Evolutionary conservation across 2,888 invertebrate species (phyloP), one percentile per base, ranked within the genome.

Genomic region (Machimus atricapillus): DNA sequence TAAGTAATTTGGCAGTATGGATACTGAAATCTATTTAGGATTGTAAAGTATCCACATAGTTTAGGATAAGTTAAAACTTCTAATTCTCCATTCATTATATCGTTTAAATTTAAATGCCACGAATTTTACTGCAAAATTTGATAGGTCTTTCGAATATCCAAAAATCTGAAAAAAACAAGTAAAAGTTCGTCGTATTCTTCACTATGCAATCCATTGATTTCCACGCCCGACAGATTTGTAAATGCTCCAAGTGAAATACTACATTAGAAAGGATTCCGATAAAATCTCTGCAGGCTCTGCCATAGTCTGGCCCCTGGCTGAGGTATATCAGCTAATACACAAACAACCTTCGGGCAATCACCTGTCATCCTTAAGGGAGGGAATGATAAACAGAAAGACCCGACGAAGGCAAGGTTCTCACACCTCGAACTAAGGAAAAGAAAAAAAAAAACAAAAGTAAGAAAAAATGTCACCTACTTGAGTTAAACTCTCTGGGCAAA

Each of bases 301-400:
- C 8, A 52, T 52, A 27, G 66, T 78, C 16, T 37, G n/a, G 14
- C 43, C 78, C n/a, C 19, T 12, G 19, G 34, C 77, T 43, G 78
- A 37, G 43, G 78, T 37, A 78, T 43, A 78, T 43, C 78, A 78
- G 78, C 78, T 78, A 78, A 78, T 78, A 78, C 43, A 40, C 40
- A 78, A 78, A 40, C 78, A 78, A n/a, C 43, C 43, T 43, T 78
- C 43, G 78, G 78, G 78, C 78, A 78, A 23, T 78, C 37, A 78
- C 78, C 78, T 78, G 76, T 66, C 66, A 66, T 19, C 66, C 19
- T 4, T 27, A 9, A 66, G 66, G 66, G 27, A 27, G 66, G 27
- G 66, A 27, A 27, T 66, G 66, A 66, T 66, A 66, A 66, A 66
- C 66, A 66, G 66, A 66, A 66, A 66, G 66, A 27, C 66, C 66